Percentiles rank a stretch among this genome's conserved stretches.
These are phyloP conservation scores for Gouania willdenowi DNA, from an alignment of 2,797 vertebrate genomes.

Conservation along the genomic window DNA sequence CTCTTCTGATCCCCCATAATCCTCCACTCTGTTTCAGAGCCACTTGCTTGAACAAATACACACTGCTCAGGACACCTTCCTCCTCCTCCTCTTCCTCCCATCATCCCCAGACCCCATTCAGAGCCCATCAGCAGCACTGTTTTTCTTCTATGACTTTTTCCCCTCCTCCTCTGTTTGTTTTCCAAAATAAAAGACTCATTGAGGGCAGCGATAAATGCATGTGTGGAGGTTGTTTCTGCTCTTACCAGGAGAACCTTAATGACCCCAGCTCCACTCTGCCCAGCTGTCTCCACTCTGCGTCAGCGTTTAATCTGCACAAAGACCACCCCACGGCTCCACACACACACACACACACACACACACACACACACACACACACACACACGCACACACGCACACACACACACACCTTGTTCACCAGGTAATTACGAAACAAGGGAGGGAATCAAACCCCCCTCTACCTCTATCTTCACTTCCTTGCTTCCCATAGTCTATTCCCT, in stretches of 20 bases:
- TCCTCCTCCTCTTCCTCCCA: slow-evolving; percentile 7
- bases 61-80: slow-evolving; percentile 35
- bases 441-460: slow-evolving; percentile 29
- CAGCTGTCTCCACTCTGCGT: slow-evolving; percentile 68
- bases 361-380: slow-evolving; percentile 16
- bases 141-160: slow-evolving; percentile 49
- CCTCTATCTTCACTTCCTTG: slow-evolving; percentile 21
- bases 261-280: slow-evolving; percentile 56
- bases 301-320: slow-evolving; percentile 63
- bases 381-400: slow-evolving; percentile 21
- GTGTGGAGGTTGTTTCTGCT: slow-evolving; percentile 40
- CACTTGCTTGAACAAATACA: slow-evolving; percentile 65
- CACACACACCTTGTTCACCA: slow-evolving; percentile 27
- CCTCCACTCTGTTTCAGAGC: slow-evolving; percentile 55
- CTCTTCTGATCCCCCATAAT: slow-evolving; percentile 38
- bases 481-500: slow-evolving; percentile 51
- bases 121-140: slow-evolving; percentile 46
- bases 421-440: slow-evolving; percentile 63
- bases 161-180: slow-evolving; percentile 46
- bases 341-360: neutral
- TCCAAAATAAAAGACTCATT: slow-evolving; percentile 65
- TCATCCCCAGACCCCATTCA: slow-evolving; percentile 28
- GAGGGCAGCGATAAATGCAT: slow-evolving; percentile 16
- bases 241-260: slow-evolving; percentile 58
- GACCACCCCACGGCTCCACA: slow-evolving; percentile 59